Base-by-base conservation (phyloP, 2,888 invertebrate genomes). In the Ectropis crepuscularia region DNA sequence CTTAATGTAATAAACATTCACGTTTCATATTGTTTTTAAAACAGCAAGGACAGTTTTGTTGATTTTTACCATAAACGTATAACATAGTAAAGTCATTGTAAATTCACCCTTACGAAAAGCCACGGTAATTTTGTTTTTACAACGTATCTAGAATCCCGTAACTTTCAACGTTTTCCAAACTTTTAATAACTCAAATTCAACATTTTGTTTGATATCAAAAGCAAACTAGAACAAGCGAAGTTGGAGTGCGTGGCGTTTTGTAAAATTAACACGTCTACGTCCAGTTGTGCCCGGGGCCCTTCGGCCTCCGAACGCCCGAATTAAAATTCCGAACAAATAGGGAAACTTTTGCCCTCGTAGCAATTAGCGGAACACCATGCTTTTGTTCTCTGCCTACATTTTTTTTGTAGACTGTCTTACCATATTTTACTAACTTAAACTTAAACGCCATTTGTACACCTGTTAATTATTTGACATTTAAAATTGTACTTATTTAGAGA, bases 291-390 rank as follows among this genome's bases (percentile, higher is more conserved):
- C 36, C 12, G 10, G 50, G 41, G 49, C 43, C 36, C 37, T 42
- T 36, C 16, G 16, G 16, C 16, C 57, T 37, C 10, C 41, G 38
- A 47, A 45, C n/a, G 36, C 49, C 49, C 51, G 53, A 62, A 64
- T 68, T 69, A 67, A 67, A 73, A 73, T 73, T 69, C 71, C 73
- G 65, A 63, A 74, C 75, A 77, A 80, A 80, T 78, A 78, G 73
- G 72, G 72, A 63, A 77, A 77, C 76, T 75, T 77, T 68, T 72
- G 70, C 73, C 53, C 80, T 76, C 76, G 72, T 73, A 75, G 76
- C 78, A 80, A 83, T 81, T 81, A 80, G 69, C 50, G 62, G 67
- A 72, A 72, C 77, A 73, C 72, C 76, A 71, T 73, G 74, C 65
- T 71, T 73, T 72, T 72, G 71, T 70, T 12, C 45, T 48, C 47